Base-by-base conservation (phyloP, 2,113 vertebrate genomes). In the Colius striatus region DNA sequence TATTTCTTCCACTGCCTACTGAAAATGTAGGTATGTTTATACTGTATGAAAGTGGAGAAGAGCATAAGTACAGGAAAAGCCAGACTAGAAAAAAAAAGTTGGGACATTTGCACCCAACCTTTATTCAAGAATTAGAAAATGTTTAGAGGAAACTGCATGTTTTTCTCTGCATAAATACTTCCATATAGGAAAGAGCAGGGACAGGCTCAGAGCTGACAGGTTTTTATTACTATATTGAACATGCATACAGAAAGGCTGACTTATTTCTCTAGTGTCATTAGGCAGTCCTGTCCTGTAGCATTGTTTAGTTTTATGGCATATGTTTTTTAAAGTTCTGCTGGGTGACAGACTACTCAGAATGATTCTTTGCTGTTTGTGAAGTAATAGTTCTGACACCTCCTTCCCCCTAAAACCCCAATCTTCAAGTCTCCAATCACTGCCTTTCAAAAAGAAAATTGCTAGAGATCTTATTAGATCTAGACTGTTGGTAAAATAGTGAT, bases 121-220 rank as follows among this genome's bases (percentile, higher is more conserved):
- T 91, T 73, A 11, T 90, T 83, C 96, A 94, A 57, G 90, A 92
- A 71, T 92, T 91, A 92, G 57, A 73, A 77, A 70, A 76, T 67
- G 80, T 97, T 97, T 96, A 95, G 88, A 86, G 34, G 27, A 84
- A 26, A 60, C 27, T 85, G 36, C 7, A 2, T 60, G 38, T 70
- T 92, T 95, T 94, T 93, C 80, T 72, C 75, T 82, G 89, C 74
- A 60, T 60, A 87, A 55, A 73, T 74, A 34, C 43, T 92, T 58
- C 73, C 77, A 27, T 63, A 14, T 29, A 85, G 50, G 58, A 77
- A 90, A 74, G 76, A 65, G 20, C 84, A 90, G 91, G 53, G 79
- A 74, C 80, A 80, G 34, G 15, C 72, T 90, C 10, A 30, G 61
- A 91, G 60, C 27, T 17, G 9, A 70, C 68, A 45, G 43, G 21